These are phyloP conservation scores for Porphyrio hochstetteri DNA, from an alignment of 2,113 vertebrate species.

Conservation along the genomic window DNA sequence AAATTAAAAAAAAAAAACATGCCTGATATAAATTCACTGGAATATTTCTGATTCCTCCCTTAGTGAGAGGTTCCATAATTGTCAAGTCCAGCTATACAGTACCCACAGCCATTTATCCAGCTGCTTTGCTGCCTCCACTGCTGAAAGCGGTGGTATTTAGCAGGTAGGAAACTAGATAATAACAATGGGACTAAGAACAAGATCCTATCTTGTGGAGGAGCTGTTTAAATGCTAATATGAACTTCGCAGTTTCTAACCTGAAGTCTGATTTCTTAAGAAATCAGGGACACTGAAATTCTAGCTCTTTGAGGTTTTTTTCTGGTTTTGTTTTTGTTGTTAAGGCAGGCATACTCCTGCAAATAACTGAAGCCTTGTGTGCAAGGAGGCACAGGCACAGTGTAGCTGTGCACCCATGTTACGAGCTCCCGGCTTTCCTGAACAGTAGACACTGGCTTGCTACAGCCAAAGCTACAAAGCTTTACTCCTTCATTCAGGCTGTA, in stretches of 20 bases:
- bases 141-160: not conserved
- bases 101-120: not conserved
- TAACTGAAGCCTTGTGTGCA: accelerated
- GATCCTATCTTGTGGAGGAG: not conserved
- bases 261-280: not conserved
- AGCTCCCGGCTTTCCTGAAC: not conserved
- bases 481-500: not conserved
- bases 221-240: not conserved
- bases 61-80: not conserved
- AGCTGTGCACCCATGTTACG: accelerated
- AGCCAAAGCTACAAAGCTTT: not conserved
- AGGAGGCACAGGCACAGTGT: accelerated
- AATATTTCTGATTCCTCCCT: not conserved
- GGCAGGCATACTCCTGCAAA: accelerated
- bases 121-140: not conserved
- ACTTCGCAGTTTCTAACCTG: not conserved
- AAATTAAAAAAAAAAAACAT: not conserved
- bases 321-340: not conserved
- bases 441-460: not conserved
- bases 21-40: not conserved
- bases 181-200: not conserved
- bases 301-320: not conserved
- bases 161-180: slow-evolving; percentile 4
- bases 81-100: not conserved
- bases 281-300: not conserved